Conservation (phyloP, 2,113 vertebrate species). For the Notothenia rossii region DNA sequence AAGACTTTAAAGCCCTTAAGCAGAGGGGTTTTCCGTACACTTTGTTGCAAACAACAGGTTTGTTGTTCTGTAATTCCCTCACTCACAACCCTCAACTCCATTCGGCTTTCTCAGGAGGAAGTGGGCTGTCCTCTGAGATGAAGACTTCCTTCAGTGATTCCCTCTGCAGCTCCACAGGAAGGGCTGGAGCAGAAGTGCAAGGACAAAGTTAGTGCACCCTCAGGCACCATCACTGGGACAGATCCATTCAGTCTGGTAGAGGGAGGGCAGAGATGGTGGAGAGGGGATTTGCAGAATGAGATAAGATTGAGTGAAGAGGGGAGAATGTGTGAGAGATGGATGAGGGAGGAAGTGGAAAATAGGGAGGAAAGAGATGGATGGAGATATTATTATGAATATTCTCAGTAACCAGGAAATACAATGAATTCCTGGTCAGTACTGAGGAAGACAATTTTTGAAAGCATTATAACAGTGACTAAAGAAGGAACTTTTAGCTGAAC, state of each 20-base stretch:
- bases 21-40: background rate
- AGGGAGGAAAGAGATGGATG: background rate
- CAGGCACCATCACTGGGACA: constrained; percentile 58
- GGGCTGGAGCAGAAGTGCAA: constrained; percentile 50
- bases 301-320: background rate
- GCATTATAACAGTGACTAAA: background rate
- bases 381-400: background rate
- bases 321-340: background rate
- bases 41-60: constrained; percentile 21
- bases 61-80: constrained; percentile 16
- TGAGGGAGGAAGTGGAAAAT: background rate
- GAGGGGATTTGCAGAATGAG: background rate
- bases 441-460: background rate
- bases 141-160: constrained; percentile 65
- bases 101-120: constrained; percentile 55
- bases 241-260: constrained; percentile 28
- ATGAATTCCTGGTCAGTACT: background rate
- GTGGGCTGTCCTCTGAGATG: constrained; percentile 65
- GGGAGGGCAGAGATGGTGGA: constrained; percentile 2
- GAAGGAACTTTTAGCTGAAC: background rate
- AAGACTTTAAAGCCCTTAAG: background rate
- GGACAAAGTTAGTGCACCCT: constrained; percentile 66
- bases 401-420: background rate
- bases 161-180: constrained; percentile 73
- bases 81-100: constrained; percentile 12